Evolutionary conservation across 2,797 vertebrate genomes (phyloP), one percentile per base, ranked within the genome.

Genomic region (Gadopsis marmoratus): DNA sequence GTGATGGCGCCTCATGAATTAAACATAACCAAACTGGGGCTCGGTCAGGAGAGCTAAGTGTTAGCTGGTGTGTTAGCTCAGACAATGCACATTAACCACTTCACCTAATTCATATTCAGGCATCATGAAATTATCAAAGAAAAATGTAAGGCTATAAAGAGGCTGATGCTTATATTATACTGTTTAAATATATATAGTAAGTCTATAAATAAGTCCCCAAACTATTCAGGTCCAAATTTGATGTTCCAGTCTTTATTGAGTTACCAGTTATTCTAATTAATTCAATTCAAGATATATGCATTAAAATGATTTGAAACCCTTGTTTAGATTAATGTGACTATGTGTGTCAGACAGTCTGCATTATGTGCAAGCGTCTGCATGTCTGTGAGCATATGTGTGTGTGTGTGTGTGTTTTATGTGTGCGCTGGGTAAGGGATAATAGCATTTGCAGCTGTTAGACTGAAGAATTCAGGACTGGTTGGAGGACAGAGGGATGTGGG

Each of bases 1-100:
- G 47, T 45, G 73, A 78, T 67, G 71, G 58, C 0, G 26, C 61
- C 76, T 83, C 73, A 89, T 89, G 67, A 86, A 92, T 91, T 75
- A 91, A 89, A 87, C 75, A 89, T 83, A 8, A 41, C 7, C 11
- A 65, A 72, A 76, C 39, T 39, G 45, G 16, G 56, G 35, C 65
- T 75, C 10, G 4, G 70, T 86, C 35, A 65, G 71, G 56, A 69
- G 61, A 54, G 13, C 14, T 10, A 66, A 79, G 45, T 77, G 65
- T 71, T 54, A 61, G 71, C 55, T 19, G 7, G 43, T 37, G 76
- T 73, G 31, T 65, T 68, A 43, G 47, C 71, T 77, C 17, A 29
- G 74, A 71, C 73, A 56, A 47, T 55, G 19, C 35, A 39, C 65
- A 50, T 76, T 79, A 69, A 48, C 14, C 35, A 53, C 62, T 50